Evolutionary conservation across 2,888 invertebrate species (phyloP).

Genomic region (Agonopterix heracliana): DNA sequence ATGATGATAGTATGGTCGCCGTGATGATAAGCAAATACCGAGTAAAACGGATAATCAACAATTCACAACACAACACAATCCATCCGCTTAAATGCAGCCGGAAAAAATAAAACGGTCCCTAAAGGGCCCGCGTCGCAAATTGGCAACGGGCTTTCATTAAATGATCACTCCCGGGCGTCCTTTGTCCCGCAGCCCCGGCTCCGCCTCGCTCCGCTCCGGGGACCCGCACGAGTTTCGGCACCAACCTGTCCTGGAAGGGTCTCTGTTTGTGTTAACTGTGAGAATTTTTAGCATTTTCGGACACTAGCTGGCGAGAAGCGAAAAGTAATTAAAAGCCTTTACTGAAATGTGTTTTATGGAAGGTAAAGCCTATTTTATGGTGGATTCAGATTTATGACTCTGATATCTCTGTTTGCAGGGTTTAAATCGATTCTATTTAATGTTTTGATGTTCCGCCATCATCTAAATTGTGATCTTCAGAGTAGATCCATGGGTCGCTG

Average conservation of each 20-base stretch:
- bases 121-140: slow-evolving; percentile 21
- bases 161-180: slow-evolving; percentile 25
- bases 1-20: too few relatives aligned
- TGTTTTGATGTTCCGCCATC: too few relatives aligned
- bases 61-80: slow-evolving; percentile 23
- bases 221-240: slow-evolving; percentile 4
- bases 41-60: slow-evolving; percentile 1
- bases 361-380: background rate
- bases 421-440: too few relatives aligned
- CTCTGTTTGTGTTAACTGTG: background rate
- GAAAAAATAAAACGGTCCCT: slow-evolving; percentile 20
- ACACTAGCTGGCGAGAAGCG: background rate
- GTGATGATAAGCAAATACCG: background rate
- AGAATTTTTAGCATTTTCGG: too few relatives aligned
- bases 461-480: too few relatives aligned
- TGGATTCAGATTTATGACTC: too few relatives aligned
- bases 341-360: background rate
- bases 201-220: background rate
- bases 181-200: slow-evolving; percentile 6
- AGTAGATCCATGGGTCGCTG: too few relatives aligned
- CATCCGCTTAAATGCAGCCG: slow-evolving; percentile 19
- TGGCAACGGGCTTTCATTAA: slow-evolving; percentile 33
- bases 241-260: slow-evolving; percentile 18
- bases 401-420: too few relatives aligned
- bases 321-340: slow-evolving; percentile 8